phyloP scores from a whole-genome alignment of 1,140 invertebrate species.

The Cotesia vestalis region DNA sequence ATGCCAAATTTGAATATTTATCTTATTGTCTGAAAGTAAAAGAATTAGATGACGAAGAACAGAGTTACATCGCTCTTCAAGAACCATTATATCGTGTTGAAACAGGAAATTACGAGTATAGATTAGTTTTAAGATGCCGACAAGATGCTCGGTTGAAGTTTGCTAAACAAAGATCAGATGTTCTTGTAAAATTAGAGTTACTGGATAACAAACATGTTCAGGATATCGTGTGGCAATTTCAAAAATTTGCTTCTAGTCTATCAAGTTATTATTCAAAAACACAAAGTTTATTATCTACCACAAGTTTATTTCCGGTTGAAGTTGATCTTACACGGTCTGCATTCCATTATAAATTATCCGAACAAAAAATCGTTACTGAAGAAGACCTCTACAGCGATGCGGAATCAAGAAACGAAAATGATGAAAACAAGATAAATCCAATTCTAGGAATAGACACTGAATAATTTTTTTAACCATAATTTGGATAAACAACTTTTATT shows the following conservation, averaged over 20 bases:
- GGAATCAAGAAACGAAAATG: too few relatives aligned
- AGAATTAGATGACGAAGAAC: slow-evolving; percentile 99
- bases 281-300: slow-evolving; percentile 75
- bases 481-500: too few relatives aligned
- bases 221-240: slow-evolving; percentile 86
- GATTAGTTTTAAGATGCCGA: slow-evolving; percentile 91
- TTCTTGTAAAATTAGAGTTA: slow-evolving; percentile 95
- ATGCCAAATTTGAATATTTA: slow-evolving; percentile 98
- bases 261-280: slow-evolving; percentile 77
- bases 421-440: too few relatives aligned
- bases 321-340: slow-evolving; percentile 92
- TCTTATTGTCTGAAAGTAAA: slow-evolving; percentile 98
- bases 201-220: slow-evolving; percentile 98
- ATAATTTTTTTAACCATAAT: too few relatives aligned
- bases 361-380: slow-evolving; percentile 60
- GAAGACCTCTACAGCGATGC: slow-evolving; percentile 60
- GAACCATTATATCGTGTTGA: slow-evolving; percentile 97
- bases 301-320: slow-evolving; percentile 93
- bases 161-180: slow-evolving; percentile 91
- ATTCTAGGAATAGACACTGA: too few relatives aligned
- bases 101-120: slow-evolving; percentile 99
- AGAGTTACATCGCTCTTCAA: slow-evolving; percentile 91
- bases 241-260: slow-evolving; percentile 81
- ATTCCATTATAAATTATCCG: slow-evolving; percentile 85
- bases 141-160: slow-evolving; percentile 92